A percentile compares a stretch with the other conserved stretches of the same genome.
phyloP scores from a whole-genome alignment of 2,797 vertebrate species.

The Tiaroga cobitis region DNA sequence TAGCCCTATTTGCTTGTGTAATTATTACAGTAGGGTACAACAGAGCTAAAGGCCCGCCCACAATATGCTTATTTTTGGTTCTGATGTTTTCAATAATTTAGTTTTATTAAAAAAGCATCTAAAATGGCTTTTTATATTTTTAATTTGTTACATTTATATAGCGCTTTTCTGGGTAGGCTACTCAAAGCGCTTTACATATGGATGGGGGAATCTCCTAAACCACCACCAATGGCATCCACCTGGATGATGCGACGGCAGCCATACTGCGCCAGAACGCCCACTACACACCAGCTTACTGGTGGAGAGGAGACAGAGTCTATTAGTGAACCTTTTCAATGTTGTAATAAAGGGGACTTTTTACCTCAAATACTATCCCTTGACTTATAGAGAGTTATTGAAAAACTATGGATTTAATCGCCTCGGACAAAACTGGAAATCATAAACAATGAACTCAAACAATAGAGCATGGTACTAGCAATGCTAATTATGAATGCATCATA shows the following conservation, averaged over 20 bases:
- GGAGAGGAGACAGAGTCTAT: too few species aligned
- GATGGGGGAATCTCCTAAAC: too few species aligned
- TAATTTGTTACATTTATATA: too few species aligned
- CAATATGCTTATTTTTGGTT: neutral
- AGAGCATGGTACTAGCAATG: neutral
- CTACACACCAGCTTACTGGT: too few species aligned
- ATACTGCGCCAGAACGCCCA: too few species aligned
- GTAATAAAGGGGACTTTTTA: neutral
- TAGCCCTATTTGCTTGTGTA: conserved; percentile 30
- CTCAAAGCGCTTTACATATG: too few species aligned
- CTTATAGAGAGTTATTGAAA: neutral
- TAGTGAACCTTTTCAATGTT: neutral
- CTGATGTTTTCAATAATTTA: neutral
- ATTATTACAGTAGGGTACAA: conserved; percentile 16
- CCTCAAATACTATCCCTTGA: neutral
- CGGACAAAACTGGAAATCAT: neutral
- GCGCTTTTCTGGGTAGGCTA: too few species aligned
- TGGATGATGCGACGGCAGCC: too few species aligned
- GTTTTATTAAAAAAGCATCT: neutral
- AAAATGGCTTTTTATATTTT: neutral
- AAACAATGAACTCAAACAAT: neutral
- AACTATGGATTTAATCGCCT: neutral
- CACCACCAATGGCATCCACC: too few species aligned
- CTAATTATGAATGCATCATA: neutral
- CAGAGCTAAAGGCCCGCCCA: neutral